Evolutionary conservation across 2,113 vertebrate species (phyloP).

Genomic region (Sisor rabdophorus): DNA sequence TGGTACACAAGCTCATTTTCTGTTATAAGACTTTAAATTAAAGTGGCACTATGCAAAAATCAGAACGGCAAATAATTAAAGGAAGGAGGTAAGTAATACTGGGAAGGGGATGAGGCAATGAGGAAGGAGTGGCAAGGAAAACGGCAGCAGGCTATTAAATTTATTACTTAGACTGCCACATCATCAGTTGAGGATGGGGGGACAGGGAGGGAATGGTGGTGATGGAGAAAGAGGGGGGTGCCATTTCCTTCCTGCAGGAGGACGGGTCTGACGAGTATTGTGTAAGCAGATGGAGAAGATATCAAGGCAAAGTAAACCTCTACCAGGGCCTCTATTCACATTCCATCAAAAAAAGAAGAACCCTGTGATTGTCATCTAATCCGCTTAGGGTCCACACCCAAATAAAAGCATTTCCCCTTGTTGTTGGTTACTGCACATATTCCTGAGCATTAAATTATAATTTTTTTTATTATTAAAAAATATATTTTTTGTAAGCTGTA

Average conservation of each 20-base stretch:
- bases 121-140: conserved; percentile 32
- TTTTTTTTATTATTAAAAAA: conserved; percentile 8
- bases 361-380: conserved; percentile 35
- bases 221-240: conserved; percentile 39
- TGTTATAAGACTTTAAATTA: conserved; percentile 36
- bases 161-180: conserved; percentile 64
- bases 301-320: conserved; percentile 50
- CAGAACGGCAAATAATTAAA: conserved; percentile 53
- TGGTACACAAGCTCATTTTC: conserved; percentile 6
- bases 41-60: conserved; percentile 5
- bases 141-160: conserved; percentile 48
- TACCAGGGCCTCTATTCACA: conserved; percentile 18
- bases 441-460: background rate
- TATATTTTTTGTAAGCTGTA: background rate
- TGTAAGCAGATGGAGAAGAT: conserved; percentile 59
- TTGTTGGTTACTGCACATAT: conserved; percentile 11
- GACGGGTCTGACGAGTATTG: conserved; percentile 51
- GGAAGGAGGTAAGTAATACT: conserved; percentile 47
- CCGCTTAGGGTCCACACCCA: conserved; percentile 26
- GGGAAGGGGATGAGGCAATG: conserved; percentile 41
- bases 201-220: background rate
- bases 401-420: conserved; percentile 13
- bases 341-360: conserved; percentile 21
- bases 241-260: conserved; percentile 67
- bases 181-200: conserved; percentile 55